Base-by-base conservation (phyloP, 2,797 vertebrate species). In the Danio jaintianensis region DNA sequence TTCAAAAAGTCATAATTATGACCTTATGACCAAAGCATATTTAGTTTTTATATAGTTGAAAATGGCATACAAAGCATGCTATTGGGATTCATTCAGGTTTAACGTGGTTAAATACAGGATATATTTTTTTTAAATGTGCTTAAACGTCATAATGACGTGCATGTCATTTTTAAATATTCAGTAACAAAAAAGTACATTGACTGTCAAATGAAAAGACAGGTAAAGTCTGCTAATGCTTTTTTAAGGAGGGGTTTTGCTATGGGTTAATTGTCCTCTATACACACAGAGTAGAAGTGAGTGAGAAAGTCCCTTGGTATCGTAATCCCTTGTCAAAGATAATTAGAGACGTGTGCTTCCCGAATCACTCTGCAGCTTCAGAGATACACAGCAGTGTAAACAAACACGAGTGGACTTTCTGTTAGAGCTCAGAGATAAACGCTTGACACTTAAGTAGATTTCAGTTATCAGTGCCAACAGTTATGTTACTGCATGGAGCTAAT, bases 251-350 rank as follows among this genome's bases (percentile, higher is more conserved):
- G 16, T 1, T 38, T 42, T 40, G n/a, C 4, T 3, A 43, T 43
- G 18, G 13, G 7, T 72, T 18, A 58, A 11, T 6, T 53, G n/a
- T 20, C 13, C 8, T 15, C 18, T 22, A 11, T 22, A 10, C 8
- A 75, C 59, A 10, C 18, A 47, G 50, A 15, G 4, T 7, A 10
- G 69, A 11, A 52, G 2, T 62, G 43, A 20, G 15, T 18, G 29
- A 63, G 20, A 29, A 43, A 36, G 43, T 47, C 22, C 7, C 22
- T 70, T 79, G 73, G 58, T 55, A n/a, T 72, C 13, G 3, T 85
- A 86, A 87, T 86, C 73, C 83, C 66, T 75, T 83, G 88, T 83
- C 84, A 82, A 67, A 69, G 38, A 43, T 75, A 84, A 86, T 87
- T 86, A 82, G 78, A 71, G 61, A 81, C 7, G 0, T 42, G 42